Conservation (phyloP, 2,888 invertebrate genomes). For the Strigamia transsilvanica region DNA sequence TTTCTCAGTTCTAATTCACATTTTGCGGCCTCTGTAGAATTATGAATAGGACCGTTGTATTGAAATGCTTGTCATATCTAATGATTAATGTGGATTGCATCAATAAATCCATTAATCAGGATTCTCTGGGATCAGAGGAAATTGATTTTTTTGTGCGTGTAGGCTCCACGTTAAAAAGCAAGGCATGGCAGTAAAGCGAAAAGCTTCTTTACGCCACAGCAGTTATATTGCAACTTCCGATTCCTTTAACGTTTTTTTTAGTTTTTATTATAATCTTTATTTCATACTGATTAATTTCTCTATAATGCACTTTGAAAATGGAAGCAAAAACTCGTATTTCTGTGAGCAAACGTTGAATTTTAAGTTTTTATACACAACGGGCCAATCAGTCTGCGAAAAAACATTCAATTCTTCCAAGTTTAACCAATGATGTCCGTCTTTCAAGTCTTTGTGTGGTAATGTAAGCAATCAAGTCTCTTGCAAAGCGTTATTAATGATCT, state of each 20-base stretch:
- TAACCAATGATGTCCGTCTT: constrained; percentile 33
- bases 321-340: background rate
- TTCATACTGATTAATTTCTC: background rate
- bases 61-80: constrained; percentile 56
- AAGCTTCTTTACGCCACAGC: constrained; percentile 4
- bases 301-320: background rate
- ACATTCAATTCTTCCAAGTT: constrained; percentile 4
- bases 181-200: constrained; percentile 22
- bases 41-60: constrained; percentile 50
- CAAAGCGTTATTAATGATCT: constrained; percentile 51
- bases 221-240: constrained; percentile 20
- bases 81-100: constrained; percentile 56
- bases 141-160: constrained; percentile 54
- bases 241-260: background rate
- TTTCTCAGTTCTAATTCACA: background rate
- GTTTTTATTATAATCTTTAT: background rate
- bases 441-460: constrained; percentile 44
- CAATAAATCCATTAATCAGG: constrained; percentile 57
- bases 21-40: background rate
- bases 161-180: background rate
- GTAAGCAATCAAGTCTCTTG: constrained; percentile 50
- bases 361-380: background rate
- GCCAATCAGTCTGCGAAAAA: background rate
- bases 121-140: constrained; percentile 53
- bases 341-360: background rate